Evolutionary conservation across 2,888 invertebrate species (phyloP).

Genomic region (Meghimatium bilineatum): DNA sequence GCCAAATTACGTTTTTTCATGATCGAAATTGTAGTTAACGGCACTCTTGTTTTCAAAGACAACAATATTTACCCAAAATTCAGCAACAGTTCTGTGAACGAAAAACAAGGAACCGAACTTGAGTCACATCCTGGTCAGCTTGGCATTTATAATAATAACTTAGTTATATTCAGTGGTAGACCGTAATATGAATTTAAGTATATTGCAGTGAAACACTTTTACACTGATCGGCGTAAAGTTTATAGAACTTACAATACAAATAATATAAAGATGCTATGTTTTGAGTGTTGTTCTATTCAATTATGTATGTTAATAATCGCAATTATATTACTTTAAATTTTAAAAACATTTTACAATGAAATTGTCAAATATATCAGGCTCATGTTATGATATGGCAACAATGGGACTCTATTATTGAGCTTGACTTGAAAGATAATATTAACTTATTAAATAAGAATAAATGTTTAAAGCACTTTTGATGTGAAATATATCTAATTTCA

Average conservation of each 20-base stretch:
- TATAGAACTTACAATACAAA: background rate
- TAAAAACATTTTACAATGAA: background rate
- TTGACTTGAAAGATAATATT: background rate
- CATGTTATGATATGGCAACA: background rate
- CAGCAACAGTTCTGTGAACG: too few species aligned
- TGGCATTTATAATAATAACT: background rate
- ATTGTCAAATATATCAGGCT: background rate
- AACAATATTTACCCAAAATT: too few species aligned
- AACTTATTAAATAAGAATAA: background rate
- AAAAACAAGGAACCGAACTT: background rate
- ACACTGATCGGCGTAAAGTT: background rate
- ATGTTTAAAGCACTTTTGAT: background rate
- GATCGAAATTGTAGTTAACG: too few species aligned
- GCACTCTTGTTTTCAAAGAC: too few species aligned
- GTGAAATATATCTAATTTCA: background rate
- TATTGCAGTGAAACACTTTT: background rate
- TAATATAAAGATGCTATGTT: background rate
- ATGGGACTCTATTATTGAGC: background rate
- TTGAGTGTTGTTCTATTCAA: background rate
- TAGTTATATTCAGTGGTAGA: background rate
- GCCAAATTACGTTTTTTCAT: too few species aligned
- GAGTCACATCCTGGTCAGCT: background rate
- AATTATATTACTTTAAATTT: background rate
- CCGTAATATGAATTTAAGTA: background rate
- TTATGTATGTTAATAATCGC: too few species aligned